Percentiles rank a stretch among this genome's conserved stretches.
Evolutionary conservation across 1,140 invertebrate genomes (phyloP).

Genomic region (Drosophila rhopaloa): DNA sequence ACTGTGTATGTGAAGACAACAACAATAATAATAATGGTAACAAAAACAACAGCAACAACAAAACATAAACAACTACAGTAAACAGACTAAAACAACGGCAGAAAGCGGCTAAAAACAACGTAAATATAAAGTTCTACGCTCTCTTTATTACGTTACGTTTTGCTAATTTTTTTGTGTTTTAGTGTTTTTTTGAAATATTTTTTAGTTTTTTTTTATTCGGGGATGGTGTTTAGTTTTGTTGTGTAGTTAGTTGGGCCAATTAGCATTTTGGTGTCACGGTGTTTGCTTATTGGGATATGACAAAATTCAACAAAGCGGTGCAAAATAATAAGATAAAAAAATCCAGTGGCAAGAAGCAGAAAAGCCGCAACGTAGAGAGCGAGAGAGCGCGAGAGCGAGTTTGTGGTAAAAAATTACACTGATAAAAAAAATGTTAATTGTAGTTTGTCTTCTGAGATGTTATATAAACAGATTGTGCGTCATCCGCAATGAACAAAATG

Average conservation of each 20-base stretch:
- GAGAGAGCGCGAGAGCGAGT: constrained; percentile 13
- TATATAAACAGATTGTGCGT: too few relatives aligned
- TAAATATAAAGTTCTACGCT: constrained; percentile 34
- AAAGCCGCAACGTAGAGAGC: constrained; percentile 71
- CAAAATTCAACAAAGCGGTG: constrained; percentile 63
- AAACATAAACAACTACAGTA: constrained; percentile 24
- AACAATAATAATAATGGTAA: constrained; percentile 22
- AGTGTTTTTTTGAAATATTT: constrained; percentile 7
- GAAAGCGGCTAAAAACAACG: constrained; percentile 36
- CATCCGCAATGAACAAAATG: too few relatives aligned
- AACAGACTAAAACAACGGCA: constrained; percentile 21
- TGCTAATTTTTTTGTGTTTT: constrained; percentile 29
- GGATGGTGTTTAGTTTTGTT: constrained; percentile 17
- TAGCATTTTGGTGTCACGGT: constrained; percentile 55
- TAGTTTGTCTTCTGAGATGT: too few relatives aligned
- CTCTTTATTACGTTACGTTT: constrained; percentile 30
- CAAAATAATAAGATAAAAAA: constrained; percentile 62
- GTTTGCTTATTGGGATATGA: constrained; percentile 54
- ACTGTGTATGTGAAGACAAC: constrained; percentile 53
- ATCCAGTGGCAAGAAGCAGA: constrained; percentile 68
- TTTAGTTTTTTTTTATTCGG: constrained; percentile 4
- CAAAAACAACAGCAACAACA: constrained; percentile 30
- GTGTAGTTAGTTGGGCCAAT: constrained; percentile 60
- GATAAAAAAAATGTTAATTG: too few relatives aligned
- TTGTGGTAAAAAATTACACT: constrained; percentile 50